Conservation (phyloP, 2,888 invertebrate species). For the Heliconius sara region DNA sequence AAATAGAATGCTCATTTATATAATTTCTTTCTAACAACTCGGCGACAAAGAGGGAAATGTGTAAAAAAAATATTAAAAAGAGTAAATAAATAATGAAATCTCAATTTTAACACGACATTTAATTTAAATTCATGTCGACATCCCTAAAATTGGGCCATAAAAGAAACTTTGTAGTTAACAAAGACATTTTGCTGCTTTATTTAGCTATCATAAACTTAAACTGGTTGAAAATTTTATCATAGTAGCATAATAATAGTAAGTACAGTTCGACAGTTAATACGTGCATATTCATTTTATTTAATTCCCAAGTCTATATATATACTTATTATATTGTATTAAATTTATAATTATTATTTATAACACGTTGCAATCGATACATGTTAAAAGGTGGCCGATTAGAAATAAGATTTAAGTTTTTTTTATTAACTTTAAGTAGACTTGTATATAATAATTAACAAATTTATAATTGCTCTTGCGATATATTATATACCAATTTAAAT, state of each 20-base stretch:
- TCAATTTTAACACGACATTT: neutral
- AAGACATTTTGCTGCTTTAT: neutral
- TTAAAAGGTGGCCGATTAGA: neutral
- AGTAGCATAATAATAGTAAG: neutral
- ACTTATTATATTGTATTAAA: neutral
- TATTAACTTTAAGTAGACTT: neutral
- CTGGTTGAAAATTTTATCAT: neutral
- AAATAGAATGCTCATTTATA: neutral
- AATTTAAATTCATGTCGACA: constrained; percentile 3
- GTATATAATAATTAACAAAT: neutral
- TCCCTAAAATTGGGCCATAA: neutral
- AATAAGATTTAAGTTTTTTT: neutral
- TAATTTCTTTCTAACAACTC: neutral
- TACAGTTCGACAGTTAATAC: too few relatives aligned
- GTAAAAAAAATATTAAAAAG: neutral
- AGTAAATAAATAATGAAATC: neutral
- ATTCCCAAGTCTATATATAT: neutral
- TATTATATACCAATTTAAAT: neutral
- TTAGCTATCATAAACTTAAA: constrained; percentile 5
- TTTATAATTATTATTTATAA: too few relatives aligned
- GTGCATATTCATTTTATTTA: neutral
- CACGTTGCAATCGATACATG: too few relatives aligned
- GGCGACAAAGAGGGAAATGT: neutral
- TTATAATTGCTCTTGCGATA: too few relatives aligned
- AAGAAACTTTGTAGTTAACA: constrained; percentile 7